A percentile compares a stretch with the other conserved stretches of the same genome.
Evolutionary conservation across 2,113 vertebrate species (phyloP).

Genomic region (Proteles cristata): DNA sequence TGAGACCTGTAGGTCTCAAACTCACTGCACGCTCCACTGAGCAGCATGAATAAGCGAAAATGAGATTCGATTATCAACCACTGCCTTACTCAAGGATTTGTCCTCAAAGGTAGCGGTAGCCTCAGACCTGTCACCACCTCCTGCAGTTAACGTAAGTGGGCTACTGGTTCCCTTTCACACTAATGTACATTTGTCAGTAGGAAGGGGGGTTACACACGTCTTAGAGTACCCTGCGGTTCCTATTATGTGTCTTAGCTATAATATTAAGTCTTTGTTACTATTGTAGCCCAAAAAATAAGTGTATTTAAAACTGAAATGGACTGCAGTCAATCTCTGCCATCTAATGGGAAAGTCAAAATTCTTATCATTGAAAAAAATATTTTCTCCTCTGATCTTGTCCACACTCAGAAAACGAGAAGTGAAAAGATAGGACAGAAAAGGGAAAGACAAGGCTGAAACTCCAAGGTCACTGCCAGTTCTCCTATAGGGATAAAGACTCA

Average conservation of each 20-base stretch:
- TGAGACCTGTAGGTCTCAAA: neutral
- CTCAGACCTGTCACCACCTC: neutral
- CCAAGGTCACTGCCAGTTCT: neutral
- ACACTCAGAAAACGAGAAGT: neutral
- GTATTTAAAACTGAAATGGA: slow-evolving; percentile 33
- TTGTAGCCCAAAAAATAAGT: neutral
- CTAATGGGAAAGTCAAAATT: neutral
- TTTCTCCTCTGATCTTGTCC: neutral
- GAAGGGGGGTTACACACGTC: neutral
- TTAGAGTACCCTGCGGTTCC: neutral
- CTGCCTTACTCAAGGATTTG: neutral
- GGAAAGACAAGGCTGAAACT: neutral
- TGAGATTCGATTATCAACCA: neutral
- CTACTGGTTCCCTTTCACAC: neutral
- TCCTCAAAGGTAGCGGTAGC: neutral
- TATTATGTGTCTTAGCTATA: neutral
- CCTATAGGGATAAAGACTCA: neutral
- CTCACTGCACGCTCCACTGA: neutral
- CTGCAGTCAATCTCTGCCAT: neutral
- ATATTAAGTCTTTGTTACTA: neutral
- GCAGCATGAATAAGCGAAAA: neutral
- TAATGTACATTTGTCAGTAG: neutral
- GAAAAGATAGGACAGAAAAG: neutral
- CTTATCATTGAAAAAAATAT: neutral
- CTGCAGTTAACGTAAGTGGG: neutral